Percentiles rank a stretch among this genome's conserved stretches.
Evolutionary conservation across 1,140 invertebrate genomes (phyloP).

Genomic region (Aradophagus sp.): DNA sequence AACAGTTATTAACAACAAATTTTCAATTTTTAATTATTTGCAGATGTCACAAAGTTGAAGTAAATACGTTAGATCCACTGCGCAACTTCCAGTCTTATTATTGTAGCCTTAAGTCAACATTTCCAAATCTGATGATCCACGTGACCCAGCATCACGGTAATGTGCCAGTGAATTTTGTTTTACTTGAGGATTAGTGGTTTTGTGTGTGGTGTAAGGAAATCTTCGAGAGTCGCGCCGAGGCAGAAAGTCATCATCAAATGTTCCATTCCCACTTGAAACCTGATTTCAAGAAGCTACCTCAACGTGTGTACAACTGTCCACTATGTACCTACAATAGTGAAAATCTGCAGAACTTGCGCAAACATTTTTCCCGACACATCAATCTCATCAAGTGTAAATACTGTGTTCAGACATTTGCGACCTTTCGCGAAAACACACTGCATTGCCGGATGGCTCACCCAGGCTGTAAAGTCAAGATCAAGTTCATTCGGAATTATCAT

Average conservation of each 20-base stretch:
- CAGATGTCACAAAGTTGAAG: slow-evolving; percentile 22
- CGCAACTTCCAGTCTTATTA: slow-evolving; percentile 39
- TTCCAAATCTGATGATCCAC: slow-evolving; percentile 47
- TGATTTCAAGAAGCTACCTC: slow-evolving; percentile 56
- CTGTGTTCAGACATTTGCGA: slow-evolving; percentile 60
- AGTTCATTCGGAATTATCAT: slow-evolving; percentile 59
- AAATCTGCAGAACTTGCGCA: slow-evolving; percentile 57
- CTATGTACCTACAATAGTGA: slow-evolving; percentile 57
- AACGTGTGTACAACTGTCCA: slow-evolving; percentile 57
- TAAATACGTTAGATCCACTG: not conserved
- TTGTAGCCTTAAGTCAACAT: slow-evolving; percentile 34
- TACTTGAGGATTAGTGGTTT: slow-evolving; percentile 61
- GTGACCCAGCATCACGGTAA: slow-evolving; percentile 51
- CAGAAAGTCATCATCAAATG: slow-evolving; percentile 66
- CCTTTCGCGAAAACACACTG: slow-evolving; percentile 29
- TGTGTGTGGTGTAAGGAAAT: slow-evolving; percentile 66
- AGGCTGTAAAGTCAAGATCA: slow-evolving; percentile 57
- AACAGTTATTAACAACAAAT: too few species aligned
- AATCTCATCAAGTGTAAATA: slow-evolving; percentile 66
- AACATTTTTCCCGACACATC: slow-evolving; percentile 63
- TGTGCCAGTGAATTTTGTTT: slow-evolving; percentile 37
- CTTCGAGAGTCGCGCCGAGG: slow-evolving; percentile 60
- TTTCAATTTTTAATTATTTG: slow-evolving; percentile 1
- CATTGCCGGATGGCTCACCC: slow-evolving; percentile 58
- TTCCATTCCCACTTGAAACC: slow-evolving; percentile 66